phyloP scores from a whole-genome alignment of 1,140 invertebrate species.

The Aporrectodea caliginosa region DNA sequence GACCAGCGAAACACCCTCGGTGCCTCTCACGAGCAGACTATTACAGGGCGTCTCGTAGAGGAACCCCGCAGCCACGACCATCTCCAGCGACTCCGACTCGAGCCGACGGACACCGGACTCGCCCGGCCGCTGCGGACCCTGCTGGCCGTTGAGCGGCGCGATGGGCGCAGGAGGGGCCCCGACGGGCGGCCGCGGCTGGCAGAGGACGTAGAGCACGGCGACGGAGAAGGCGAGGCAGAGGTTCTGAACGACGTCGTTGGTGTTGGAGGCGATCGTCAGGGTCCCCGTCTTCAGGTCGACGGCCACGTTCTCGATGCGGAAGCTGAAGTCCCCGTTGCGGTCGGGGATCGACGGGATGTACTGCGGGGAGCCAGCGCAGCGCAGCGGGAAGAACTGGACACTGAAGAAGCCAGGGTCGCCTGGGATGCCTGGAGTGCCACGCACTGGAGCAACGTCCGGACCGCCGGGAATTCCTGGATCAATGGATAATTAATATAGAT shows the following conservation, averaged over 20 bases:
- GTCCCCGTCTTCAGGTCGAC: constrained; percentile 33
- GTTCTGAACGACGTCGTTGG: constrained; percentile 43
- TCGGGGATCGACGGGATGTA: constrained; percentile 30
- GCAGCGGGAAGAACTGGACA: constrained; percentile 40
- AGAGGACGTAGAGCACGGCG: constrained; percentile 48
- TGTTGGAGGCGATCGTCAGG: constrained; percentile 26
- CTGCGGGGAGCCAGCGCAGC: constrained; percentile 7
- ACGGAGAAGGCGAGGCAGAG: constrained; percentile 45
- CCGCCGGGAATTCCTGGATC: constrained; percentile 15
- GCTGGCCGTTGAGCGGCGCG: constrained; percentile 14
- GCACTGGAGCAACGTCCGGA: constrained; percentile 14
- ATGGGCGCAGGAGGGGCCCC: constrained; percentile 24
- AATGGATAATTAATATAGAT: no score
- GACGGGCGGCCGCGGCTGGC: constrained; percentile 42
- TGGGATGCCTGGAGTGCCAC: constrained; percentile 36
- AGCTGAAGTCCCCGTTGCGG: constrained; percentile 19
- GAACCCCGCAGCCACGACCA: constrained; percentile 48
- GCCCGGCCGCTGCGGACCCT: constrained; percentile 16
- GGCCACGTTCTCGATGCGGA: constrained; percentile 24
- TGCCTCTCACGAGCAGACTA: constrained; percentile 41
- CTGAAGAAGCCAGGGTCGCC: constrained; percentile 43
- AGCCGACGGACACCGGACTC: constrained; percentile 29
- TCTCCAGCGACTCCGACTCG: constrained; percentile 42
- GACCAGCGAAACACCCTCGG: constrained; percentile 23
- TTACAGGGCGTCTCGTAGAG: constrained; percentile 47